Base-by-base conservation (phyloP, 2,113 vertebrate genomes). In the Rhinolophus ferrumequinum region DNA sequence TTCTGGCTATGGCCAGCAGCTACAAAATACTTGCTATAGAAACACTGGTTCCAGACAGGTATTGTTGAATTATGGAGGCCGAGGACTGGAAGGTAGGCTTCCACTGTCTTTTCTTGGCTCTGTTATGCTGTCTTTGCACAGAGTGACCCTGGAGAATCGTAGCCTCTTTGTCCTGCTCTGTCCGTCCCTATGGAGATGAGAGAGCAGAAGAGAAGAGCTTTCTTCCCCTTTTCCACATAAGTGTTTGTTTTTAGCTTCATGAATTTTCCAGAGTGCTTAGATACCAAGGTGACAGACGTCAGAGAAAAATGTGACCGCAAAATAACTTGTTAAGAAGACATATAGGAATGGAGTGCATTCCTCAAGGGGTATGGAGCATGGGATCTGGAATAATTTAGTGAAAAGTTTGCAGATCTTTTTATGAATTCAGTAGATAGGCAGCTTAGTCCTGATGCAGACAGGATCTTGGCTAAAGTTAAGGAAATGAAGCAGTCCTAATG, bases 161-260 rank as follows among this genome's bases (percentile, higher is more conserved):
- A 83, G 81, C 64, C 58, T 93, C 86, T 96, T 96, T 96, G 75
- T 96, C 69, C 41, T 67, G 50, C 54, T 95, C 86, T 93, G 95
- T 97, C 96, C 97, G 95, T 97, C 96, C 97, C 97, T 94, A 90
- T 96, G 96, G 97, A 97, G 94, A 97, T 96, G 93, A 96, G 79
- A 75, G 38, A 92, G 72, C 87, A 87, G 76, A 93, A 80, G 21
- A 84, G 88, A 92, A 79, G 72, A 72, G 96, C 70, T 90, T 94
- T 92, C 86, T 77, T 95, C n/a, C 88, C 76, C 77, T 30, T 97
- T 97, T 64, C 91, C 52, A 87, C 93, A 44, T 92, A 95, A 86
- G 93, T 97, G 82, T 97, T 98, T 97, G 96, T 96, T 98, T 96
- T 93, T 94, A 97, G 97, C 93, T 64, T 97, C 75, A 76, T 60